Evolutionary conservation across 2,797 vertebrate species (phyloP).

Genomic region (Melanogrammus aeglefinus): DNA sequence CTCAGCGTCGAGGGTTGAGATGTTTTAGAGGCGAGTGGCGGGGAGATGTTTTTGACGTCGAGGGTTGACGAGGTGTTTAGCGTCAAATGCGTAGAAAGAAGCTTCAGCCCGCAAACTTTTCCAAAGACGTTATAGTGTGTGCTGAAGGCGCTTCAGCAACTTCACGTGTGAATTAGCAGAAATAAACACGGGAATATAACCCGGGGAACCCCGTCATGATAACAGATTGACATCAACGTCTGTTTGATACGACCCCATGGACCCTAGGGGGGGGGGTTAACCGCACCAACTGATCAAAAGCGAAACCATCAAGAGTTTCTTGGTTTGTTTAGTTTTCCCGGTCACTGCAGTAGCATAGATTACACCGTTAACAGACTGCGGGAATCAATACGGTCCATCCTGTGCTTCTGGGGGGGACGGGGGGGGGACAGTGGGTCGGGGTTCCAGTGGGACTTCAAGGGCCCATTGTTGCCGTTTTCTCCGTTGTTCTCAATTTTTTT

Average conservation of each 20-base stretch:
- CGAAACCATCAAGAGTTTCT: background rate
- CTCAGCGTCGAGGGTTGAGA: too few species aligned
- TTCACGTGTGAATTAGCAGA: background rate
- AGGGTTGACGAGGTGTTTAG: background rate
- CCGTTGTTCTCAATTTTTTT: background rate
- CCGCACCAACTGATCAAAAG: too few species aligned
- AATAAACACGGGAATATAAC: background rate
- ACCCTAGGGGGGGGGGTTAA: background rate
- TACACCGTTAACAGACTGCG: background rate
- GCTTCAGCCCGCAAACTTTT: too few species aligned
- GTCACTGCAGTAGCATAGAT: background rate
- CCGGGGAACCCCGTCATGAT: too few species aligned
- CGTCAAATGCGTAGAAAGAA: too few species aligned
- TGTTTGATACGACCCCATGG: background rate
- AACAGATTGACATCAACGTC: too few species aligned
- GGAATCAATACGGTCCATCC: background rate
- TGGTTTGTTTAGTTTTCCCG: background rate
- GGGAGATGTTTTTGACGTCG: background rate
- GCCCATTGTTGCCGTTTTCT: background rate
- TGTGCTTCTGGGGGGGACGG: background rate
- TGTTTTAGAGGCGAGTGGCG: too few species aligned
- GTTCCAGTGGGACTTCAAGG: background rate
- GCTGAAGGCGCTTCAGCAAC: background rate
- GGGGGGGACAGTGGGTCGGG: background rate
- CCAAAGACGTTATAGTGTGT: background rate